These are phyloP conservation scores for Anolis carolinensis DNA, from an alignment of 2,113 vertebrate species.

Conservation along the genomic window DNA sequence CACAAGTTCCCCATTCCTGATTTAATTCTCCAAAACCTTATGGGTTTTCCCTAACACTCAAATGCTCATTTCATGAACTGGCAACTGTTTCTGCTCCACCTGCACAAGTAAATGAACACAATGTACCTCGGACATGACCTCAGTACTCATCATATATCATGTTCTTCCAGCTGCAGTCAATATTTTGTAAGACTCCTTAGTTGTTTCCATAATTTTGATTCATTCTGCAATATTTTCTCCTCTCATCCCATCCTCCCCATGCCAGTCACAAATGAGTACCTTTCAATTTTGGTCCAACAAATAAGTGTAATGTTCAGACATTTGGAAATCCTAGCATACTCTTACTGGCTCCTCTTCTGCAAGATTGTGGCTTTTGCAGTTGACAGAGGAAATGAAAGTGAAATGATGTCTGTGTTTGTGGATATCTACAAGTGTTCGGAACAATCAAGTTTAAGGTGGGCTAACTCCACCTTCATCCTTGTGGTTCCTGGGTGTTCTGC, in stretches of 20 bases:
- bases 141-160: constrained; percentile 40
- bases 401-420: constrained; percentile 42
- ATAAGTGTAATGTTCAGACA: constrained; percentile 58
- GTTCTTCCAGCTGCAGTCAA: constrained; percentile 39
- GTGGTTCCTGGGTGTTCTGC: constrained; percentile 57
- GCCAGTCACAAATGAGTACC: constrained; percentile 49
- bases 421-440: constrained; percentile 44
- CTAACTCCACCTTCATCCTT: constrained; percentile 45
- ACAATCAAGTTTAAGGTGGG: constrained; percentile 53
- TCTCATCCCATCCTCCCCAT: constrained; percentile 8
- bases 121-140: constrained; percentile 51
- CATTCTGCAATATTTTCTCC: constrained; percentile 60
- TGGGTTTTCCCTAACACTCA: neutral
- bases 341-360: constrained; percentile 53
- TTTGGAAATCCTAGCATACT: constrained; percentile 55
- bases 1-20: neutral
- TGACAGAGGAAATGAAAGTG: constrained; percentile 58
- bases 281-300: constrained; percentile 55
- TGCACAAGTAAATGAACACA: constrained; percentile 62
- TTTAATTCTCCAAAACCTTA: neutral
- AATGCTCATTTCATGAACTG: constrained; percentile 43
- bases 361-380: constrained; percentile 57
- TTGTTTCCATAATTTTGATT: constrained; percentile 54
- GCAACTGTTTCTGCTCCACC: constrained; percentile 42
- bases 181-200: constrained; percentile 53